Evolutionary conservation across 2,888 invertebrate species (phyloP).

Genomic region (Xylocampa areola): DNA sequence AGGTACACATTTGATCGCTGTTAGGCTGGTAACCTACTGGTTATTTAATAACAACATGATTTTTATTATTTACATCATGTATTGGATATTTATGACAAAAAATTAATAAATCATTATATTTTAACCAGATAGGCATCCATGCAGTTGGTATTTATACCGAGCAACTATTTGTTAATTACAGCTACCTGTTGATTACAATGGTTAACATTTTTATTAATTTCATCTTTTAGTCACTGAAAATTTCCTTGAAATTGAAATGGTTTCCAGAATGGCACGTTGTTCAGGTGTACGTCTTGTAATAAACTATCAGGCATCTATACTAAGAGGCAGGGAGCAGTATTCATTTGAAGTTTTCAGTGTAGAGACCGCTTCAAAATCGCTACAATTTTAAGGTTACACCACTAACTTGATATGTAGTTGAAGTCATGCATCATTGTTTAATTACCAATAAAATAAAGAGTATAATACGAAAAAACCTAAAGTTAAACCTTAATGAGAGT

Average conservation of each 20-base stretch:
- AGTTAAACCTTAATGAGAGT: not conserved
- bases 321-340: slow-evolving; percentile 46
- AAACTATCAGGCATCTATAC: slow-evolving; percentile 49
- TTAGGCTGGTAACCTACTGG: slow-evolving; percentile 1
- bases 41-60: slow-evolving; percentile 3
- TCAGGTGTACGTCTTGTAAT: slow-evolving; percentile 33
- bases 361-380: slow-evolving; percentile 66
- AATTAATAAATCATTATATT: too few species aligned
- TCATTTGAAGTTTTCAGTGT: slow-evolving; percentile 66
- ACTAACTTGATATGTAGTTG: not conserved
- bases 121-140: slow-evolving; percentile 60
- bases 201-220: slow-evolving; percentile 35
- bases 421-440: slow-evolving; percentile 1
- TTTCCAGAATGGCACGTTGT: slow-evolving; percentile 3
- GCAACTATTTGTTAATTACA: slow-evolving; percentile 50
- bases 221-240: slow-evolving; percentile 56
- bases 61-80: slow-evolving; percentile 18
- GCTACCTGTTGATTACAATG: slow-evolving; percentile 34
- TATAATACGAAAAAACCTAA: slow-evolving; percentile 1
- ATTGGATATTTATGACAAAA: slow-evolving; percentile 18
- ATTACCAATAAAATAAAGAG: not conserved
- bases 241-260: slow-evolving; percentile 49
- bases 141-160: slow-evolving; percentile 53
- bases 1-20: slow-evolving; percentile 12
- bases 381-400: slow-evolving; percentile 34